A percentile compares a stretch with the other conserved stretches of the same genome.
Evolutionary conservation across 1,140 invertebrate genomes (phyloP).

Genomic region (Dendroctonus ponderosae): DNA sequence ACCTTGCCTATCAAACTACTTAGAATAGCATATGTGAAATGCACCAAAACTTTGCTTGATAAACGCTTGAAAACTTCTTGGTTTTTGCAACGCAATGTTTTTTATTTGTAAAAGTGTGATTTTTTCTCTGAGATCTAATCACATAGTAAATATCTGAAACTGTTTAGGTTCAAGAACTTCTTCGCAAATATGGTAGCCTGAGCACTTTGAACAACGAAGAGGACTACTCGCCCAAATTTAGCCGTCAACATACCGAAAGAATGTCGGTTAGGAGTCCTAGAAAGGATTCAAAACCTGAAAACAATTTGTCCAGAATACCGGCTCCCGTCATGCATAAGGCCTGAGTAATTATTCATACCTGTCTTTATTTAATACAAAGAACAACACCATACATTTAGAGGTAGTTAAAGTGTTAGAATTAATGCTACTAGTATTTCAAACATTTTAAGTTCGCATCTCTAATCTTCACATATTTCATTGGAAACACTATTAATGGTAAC

Average conservation of each 20-base stretch:
- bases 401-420: neutral
- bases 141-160: neutral
- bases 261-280: constrained; percentile 53
- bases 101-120: too few relatives aligned
- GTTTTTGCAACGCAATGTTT: too few relatives aligned
- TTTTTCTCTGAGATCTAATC: too few relatives aligned
- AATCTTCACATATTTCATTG: too few relatives aligned
- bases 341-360: neutral
- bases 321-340: constrained; percentile 50
- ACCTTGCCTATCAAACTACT: too few relatives aligned
- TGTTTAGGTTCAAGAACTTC: constrained; percentile 63
- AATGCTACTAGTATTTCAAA: neutral
- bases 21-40: too few relatives aligned
- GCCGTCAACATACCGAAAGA: constrained; percentile 45
- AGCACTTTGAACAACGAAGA: constrained; percentile 57
- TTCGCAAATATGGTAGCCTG: constrained; percentile 61
- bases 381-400: constrained; percentile 1
- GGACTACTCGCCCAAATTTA: constrained; percentile 30
- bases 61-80: too few relatives aligned
- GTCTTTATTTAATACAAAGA: neutral
- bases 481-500: too few relatives aligned
- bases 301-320: constrained; percentile 55
- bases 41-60: too few relatives aligned
- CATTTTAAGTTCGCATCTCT: neutral
- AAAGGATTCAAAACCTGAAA: constrained; percentile 57